These are phyloP conservation scores for Plecotus auritus DNA, from an alignment of 2,113 vertebrate species.

Conservation along the genomic window DNA sequence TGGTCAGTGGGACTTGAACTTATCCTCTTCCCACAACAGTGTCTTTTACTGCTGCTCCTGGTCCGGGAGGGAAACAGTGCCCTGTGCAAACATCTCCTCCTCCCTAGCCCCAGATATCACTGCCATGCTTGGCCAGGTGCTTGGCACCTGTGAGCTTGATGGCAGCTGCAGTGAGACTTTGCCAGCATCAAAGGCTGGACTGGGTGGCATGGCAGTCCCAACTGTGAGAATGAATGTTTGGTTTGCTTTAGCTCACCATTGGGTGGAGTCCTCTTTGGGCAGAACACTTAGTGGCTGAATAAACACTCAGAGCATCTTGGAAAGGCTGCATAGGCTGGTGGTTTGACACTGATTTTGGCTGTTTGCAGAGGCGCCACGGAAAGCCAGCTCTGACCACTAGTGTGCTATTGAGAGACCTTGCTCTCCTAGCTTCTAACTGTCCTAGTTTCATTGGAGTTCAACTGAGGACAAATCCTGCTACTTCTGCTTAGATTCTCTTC, in stretches of 20 bases:
- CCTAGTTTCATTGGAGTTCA: conserved; percentile 64
- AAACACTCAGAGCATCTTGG: conserved; percentile 63
- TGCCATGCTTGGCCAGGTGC: conserved; percentile 5
- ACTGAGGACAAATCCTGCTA: conserved; percentile 57
- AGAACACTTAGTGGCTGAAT: conserved; percentile 63
- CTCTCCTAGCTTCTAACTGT: conserved; percentile 53
- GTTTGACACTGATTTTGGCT: conserved; percentile 64
- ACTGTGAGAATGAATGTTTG: conserved; percentile 44
- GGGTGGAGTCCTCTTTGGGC: conserved; percentile 59
- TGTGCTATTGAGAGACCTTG: conserved; percentile 29
- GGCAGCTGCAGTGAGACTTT: not conserved
- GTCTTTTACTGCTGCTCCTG: not conserved
- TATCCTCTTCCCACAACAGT: not conserved
- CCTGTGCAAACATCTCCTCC: not conserved
- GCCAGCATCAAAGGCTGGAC: not conserved
- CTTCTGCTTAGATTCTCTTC: conserved; percentile 54
- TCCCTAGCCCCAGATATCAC: not conserved
- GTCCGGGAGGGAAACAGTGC: not conserved
- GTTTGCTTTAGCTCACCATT: conserved; percentile 57
- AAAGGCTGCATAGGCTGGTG: conserved; percentile 51
- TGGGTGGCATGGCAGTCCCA: conserved; percentile 35
- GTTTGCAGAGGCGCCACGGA: conserved; percentile 51
- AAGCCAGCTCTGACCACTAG: conserved; percentile 54
- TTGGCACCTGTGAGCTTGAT: conserved; percentile 42
- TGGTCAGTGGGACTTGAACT: not conserved